Conservation (phyloP, 2,888 invertebrate genomes). For the Lepidocyrtoides sp. region DNA sequence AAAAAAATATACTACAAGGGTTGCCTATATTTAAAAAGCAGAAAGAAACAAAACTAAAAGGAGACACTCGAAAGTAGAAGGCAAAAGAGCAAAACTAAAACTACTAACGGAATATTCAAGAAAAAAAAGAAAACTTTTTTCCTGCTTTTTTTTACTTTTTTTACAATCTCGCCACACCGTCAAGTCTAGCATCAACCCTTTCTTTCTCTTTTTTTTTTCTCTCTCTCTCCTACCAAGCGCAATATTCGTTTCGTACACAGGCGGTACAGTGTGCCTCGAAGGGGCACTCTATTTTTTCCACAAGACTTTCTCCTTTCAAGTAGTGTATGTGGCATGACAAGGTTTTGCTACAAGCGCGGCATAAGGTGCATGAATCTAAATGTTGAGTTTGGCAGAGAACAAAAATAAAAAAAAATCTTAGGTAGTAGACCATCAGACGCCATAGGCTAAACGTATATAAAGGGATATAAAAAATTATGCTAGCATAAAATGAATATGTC, state of each 20-base stretch:
- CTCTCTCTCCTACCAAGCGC: background rate
- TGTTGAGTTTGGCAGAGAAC: background rate
- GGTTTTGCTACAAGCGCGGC: background rate
- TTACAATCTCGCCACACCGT: slow-evolving; percentile 34
- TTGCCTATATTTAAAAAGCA: slow-evolving; percentile 45
- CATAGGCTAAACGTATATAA: slow-evolving; percentile 15
- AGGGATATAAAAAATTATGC: background rate
- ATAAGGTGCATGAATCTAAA: slow-evolving; percentile 11
- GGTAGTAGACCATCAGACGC: background rate
- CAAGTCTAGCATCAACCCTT: slow-evolving; percentile 9
- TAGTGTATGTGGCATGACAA: background rate
- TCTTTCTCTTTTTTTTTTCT: background rate
- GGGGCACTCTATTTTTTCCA: slow-evolving; percentile 28
- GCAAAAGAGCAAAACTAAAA: slow-evolving; percentile 60
- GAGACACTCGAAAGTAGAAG: slow-evolving; percentile 43
- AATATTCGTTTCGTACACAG: background rate
- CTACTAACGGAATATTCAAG: slow-evolving; percentile 48
- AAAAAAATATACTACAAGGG: slow-evolving; percentile 45
- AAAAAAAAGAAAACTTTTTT: slow-evolving; percentile 22
- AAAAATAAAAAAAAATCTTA: background rate
- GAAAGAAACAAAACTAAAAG: background rate
- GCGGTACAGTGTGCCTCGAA: slow-evolving; percentile 25
- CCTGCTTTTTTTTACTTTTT: background rate
- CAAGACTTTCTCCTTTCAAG: slow-evolving; percentile 16
- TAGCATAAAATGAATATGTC: background rate